Base-by-base conservation (phyloP, 2,797 vertebrate species). In the Agapornis canus region DNA sequence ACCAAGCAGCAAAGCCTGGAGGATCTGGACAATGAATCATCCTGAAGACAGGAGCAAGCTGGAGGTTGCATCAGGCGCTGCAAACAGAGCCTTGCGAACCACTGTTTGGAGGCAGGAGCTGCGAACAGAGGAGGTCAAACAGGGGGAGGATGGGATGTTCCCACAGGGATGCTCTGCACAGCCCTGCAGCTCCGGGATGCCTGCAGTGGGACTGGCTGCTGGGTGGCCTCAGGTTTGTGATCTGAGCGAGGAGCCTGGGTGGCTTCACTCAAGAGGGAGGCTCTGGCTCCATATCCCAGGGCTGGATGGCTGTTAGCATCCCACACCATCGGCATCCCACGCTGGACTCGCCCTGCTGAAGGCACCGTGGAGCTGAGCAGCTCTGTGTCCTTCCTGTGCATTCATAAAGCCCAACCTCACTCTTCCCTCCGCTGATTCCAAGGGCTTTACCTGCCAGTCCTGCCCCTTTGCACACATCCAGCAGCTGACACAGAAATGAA, bases 1-100 rank as follows among this genome's bases (percentile, higher is more conserved):
- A 52, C 70, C 52, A 70, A 91, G 86, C 83, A 87, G 47, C n/a
- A 19, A n/a, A 57, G 63, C 78, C 56, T 59, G 71, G 57, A 92
- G 81, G 61, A 71, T 79, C 63, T 32, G 89, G 90, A 63, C 69
- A 85, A 72, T 72, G 79, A 86, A 76, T 81, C 90, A 84, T 31
- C 32, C 43, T 2, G 1, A 61, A 51, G 64, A 71, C 49, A 69
- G 60, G 7, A 61, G 61, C 42, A 49, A 77, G 48, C 31, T 10
- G 75, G 71, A 90, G 86, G 73, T 2, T 12, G 40, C 37, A 76
- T 42, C 83, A 48, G 66, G 70, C 6, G 8, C 64, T 71, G 63
- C 4, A 3, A 59, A 51, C 13, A 31, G 57, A 83, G 65, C 22
- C 65, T 60, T 47, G 40, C 12, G 10, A 47, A 39, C 31, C 81